Percentiles rank a stretch among this genome's conserved stretches.
phyloP scores from a whole-genome alignment of 2,113 vertebrate genomes.

The Otolemur garnettii region DNA sequence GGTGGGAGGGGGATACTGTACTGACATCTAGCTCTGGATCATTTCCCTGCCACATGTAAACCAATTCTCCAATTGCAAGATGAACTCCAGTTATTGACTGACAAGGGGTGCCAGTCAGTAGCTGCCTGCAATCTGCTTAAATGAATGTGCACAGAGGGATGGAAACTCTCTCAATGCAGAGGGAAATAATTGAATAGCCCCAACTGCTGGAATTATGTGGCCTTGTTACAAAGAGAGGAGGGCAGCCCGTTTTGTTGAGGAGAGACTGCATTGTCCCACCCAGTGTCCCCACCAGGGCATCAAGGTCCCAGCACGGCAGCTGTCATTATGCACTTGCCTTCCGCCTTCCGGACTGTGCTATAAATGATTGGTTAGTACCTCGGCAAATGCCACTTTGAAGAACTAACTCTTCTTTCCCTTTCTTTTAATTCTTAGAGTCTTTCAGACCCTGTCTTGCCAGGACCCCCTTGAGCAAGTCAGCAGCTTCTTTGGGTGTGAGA shows the following conservation, averaged over 20 bases:
- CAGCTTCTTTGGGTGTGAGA: not conserved
- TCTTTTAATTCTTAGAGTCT: not conserved
- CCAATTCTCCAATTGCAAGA: conserved; percentile 1
- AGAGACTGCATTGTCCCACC: not conserved
- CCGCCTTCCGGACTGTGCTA: not conserved
- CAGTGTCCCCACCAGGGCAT: not conserved
- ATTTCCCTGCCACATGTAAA: not conserved
- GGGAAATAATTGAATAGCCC: not conserved
- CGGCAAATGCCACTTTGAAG: not conserved
- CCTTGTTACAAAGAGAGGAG: not conserved
- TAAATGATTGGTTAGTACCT: not conserved
- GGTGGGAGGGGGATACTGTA: not conserved
- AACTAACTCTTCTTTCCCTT: not conserved
- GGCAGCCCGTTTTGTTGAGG: not conserved
- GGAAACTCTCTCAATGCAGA: not conserved
- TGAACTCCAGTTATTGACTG: conserved; percentile 38
- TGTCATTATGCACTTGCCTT: fast-evolving
- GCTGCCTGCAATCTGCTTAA: not conserved
- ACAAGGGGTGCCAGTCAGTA: not conserved
- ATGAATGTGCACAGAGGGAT: not conserved
- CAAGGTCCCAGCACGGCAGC: not conserved
- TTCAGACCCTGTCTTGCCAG: not conserved
- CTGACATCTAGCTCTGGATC: not conserved
- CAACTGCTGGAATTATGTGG: not conserved
- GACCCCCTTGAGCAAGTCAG: not conserved